Evolutionary conservation across 2,113 vertebrate species (phyloP).

Genomic region (Nettapus auritus): DNA sequence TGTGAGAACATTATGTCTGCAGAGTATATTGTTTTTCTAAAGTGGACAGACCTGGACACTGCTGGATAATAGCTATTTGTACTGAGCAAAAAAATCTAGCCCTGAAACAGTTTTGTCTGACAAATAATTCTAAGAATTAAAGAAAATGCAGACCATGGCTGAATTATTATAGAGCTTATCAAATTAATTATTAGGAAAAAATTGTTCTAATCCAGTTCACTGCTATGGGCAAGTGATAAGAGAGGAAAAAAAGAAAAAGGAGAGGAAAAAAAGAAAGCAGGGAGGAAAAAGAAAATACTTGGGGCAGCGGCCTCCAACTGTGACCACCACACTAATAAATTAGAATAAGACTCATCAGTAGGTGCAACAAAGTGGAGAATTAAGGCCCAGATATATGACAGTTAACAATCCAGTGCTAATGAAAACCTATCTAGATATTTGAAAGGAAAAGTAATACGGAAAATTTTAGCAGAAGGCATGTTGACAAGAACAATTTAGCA

Average conservation of each 20-base stretch:
- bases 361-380: constrained; percentile 57
- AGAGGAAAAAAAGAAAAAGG: neutral
- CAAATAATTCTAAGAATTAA: constrained; percentile 12
- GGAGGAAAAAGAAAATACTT: constrained; percentile 29
- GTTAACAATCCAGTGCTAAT: constrained; percentile 59
- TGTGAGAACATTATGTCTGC: neutral
- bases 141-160: neutral
- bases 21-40: neutral
- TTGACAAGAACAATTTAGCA: constrained; percentile 10
- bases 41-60: neutral
- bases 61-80: neutral
- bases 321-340: constrained; percentile 47
- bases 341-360: constrained; percentile 59
- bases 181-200: neutral
- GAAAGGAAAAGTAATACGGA: constrained; percentile 31
- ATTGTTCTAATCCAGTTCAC: constrained; percentile 21
- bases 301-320: constrained; percentile 23
- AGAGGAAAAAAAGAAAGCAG: neutral
- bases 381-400: constrained; percentile 36
- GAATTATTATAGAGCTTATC: constrained; percentile 30
- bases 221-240: constrained; percentile 12
- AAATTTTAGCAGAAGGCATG: constrained; percentile 18
- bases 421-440: constrained; percentile 37
- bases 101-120: neutral
- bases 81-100: neutral